Conservation (phyloP, 2,797 vertebrate species). For the Jordanella pulchra region DNA sequence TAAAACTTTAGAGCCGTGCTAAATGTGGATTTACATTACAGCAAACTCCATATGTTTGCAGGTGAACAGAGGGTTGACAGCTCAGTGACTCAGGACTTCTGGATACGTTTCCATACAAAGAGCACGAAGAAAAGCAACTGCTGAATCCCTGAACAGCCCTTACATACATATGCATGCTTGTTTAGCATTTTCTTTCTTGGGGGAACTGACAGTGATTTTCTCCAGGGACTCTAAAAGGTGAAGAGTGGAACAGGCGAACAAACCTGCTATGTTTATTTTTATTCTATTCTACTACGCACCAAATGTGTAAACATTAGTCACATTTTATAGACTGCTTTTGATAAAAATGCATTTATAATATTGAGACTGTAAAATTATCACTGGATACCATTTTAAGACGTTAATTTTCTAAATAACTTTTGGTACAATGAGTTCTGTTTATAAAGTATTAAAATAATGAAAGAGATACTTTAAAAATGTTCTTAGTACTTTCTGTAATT, state of each 20-base stretch:
- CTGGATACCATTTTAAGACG: no score
- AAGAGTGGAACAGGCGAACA: conserved; percentile 13
- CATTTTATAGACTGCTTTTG: no score
- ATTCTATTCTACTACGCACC: no score
- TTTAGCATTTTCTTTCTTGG: conserved; percentile 26
- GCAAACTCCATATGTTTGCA: conserved; percentile 30
- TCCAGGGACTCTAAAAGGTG: conserved; percentile 12
- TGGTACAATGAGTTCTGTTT: no score
- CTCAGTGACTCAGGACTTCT: conserved; percentile 34
- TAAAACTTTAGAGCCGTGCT: neutral
- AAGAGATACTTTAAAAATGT: no score
- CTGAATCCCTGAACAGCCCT: conserved; percentile 28
- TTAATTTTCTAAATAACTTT: no score
- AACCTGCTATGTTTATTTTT: neutral
- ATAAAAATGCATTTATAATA: no score
- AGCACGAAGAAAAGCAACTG: conserved; percentile 18
- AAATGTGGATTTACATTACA: conserved; percentile 19
- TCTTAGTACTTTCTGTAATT: no score
- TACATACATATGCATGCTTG: conserved; percentile 56
- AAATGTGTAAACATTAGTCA: no score
- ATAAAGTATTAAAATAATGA: no score
- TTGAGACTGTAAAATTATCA: no score
- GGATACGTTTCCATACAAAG: conserved; percentile 30
- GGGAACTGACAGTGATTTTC: conserved; percentile 30
- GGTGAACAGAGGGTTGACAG: conserved; percentile 30